Conservation (phyloP, 2,888 invertebrate species). For the Labia minor region DNA sequence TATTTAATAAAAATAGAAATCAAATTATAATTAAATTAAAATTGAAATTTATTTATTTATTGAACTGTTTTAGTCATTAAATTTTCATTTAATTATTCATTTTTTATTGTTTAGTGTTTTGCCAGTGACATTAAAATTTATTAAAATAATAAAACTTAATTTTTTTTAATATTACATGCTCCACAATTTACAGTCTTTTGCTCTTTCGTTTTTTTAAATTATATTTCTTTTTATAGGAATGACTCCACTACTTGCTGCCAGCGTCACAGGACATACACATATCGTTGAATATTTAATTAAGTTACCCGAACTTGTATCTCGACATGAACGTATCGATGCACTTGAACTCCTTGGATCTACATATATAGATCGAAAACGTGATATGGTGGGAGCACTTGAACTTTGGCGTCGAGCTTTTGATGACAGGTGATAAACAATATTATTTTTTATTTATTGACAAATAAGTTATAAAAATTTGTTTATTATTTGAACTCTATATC, state of each 20-base stretch:
- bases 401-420: constrained; percentile 88
- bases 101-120: too few species aligned
- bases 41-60: too few species aligned
- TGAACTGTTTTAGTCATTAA: too few species aligned
- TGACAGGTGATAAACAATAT: constrained; percentile 51
- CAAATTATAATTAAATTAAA: too few species aligned
- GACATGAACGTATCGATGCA: constrained; percentile 76
- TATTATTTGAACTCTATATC: too few species aligned
- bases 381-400: constrained; percentile 80
- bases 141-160: too few species aligned
- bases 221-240: constrained; percentile 47
- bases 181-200: too few species aligned
- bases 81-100: too few species aligned
- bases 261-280: constrained; percentile 82
- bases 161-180: too few species aligned
- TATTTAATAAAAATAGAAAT: too few species aligned
- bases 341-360: constrained; percentile 87
- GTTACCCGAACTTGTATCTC: constrained; percentile 55
- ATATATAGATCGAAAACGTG: constrained; percentile 90
- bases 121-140: too few species aligned
- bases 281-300: constrained; percentile 86
- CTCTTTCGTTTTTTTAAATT: too few species aligned
- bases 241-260: constrained; percentile 89
- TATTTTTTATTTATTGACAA: background rate
- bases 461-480: background rate